Conservation (phyloP, 1,140 invertebrate species). For the Neodiprion virginianus region DNA sequence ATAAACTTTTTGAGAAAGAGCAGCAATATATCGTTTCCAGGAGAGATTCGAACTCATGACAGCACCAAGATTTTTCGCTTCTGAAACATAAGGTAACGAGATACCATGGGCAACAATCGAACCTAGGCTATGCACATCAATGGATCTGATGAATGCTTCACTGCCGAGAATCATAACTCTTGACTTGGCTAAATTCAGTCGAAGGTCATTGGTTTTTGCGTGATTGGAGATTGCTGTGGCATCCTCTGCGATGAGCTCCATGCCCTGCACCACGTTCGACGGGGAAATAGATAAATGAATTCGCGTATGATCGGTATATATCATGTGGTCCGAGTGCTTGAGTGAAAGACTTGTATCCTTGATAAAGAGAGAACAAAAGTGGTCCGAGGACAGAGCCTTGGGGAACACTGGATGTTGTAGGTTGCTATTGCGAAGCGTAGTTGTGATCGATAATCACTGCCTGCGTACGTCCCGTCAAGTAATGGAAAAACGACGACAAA, state of each 20-base stretch:
- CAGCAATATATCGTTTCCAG: neutral
- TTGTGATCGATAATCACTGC: neutral
- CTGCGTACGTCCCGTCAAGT: neutral
- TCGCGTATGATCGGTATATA: neutral
- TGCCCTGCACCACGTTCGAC: neutral
- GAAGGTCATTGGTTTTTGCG: neutral
- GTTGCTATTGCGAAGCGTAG: neutral
- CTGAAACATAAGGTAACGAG: neutral
- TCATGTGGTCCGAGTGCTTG: neutral
- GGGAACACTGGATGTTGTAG: neutral
- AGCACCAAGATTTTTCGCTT: neutral
- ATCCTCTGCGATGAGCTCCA: neutral
- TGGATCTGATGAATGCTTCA: neutral
- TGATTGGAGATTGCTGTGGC: neutral
- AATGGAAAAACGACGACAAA: neutral
- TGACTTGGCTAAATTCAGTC: neutral
- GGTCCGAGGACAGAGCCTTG: neutral
- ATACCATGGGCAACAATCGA: neutral
- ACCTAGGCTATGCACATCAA: neutral
- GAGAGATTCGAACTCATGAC: neutral
- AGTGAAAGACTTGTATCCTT: neutral
- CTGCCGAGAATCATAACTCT: conserved; percentile 7
- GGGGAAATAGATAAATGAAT: neutral
- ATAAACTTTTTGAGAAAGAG: neutral
- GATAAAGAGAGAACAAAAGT: neutral